Percentiles rank a stretch among this genome's conserved stretches.
phyloP scores from a whole-genome alignment of 2,113 vertebrate genomes.

The Chelonoidis abingdonii region DNA sequence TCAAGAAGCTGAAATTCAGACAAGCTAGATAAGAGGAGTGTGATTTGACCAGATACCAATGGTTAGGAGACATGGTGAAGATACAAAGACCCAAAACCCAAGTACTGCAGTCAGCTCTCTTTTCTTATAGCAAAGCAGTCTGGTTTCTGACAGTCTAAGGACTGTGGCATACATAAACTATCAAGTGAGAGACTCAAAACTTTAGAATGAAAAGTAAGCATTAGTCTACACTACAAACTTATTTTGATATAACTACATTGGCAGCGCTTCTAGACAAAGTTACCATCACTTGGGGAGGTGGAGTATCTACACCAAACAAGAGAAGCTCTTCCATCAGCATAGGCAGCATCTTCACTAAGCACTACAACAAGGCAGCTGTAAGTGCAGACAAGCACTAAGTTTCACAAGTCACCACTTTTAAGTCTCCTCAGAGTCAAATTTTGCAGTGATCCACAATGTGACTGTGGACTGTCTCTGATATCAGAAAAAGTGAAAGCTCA shows the following conservation, averaged over 20 bases:
- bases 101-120: background rate
- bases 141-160: background rate
- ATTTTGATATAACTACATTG: background rate
- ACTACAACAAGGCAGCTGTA: background rate
- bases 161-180: rapidly evolving
- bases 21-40: background rate
- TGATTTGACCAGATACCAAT: background rate
- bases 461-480: background rate
- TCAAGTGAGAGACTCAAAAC: background rate
- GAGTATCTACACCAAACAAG: background rate
- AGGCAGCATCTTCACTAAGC: background rate
- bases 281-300: background rate
- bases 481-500: background rate
- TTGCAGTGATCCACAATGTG: background rate
- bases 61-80: background rate
- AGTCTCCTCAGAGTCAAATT: background rate
- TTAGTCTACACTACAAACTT: background rate
- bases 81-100: background rate
- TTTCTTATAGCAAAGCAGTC: background rate
- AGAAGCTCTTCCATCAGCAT: background rate
- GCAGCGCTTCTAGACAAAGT: background rate
- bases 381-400: background rate
- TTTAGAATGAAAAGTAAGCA: background rate
- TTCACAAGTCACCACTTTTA: background rate
- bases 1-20: constrained; percentile 2